phyloP scores from a whole-genome alignment of 2,888 invertebrate species.

The Palloptera scutellata region DNA sequence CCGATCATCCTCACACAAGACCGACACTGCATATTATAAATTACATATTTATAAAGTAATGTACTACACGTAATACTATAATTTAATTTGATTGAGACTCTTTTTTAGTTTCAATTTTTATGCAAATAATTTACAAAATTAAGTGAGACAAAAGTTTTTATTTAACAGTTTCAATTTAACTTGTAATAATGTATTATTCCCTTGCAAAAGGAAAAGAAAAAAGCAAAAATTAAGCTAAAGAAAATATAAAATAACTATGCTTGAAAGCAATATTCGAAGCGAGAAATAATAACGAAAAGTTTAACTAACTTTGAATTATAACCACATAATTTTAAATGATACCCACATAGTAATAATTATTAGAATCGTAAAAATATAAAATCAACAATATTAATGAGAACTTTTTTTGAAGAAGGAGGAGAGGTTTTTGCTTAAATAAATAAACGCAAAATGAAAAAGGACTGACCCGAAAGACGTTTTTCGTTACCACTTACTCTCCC shows the following conservation, averaged over 20 bases:
- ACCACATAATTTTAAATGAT: conserved; percentile 25
- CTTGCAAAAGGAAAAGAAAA: not conserved
- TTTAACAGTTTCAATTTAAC: conserved; percentile 1
- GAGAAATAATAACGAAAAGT: conserved; percentile 13
- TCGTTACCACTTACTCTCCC: conserved; percentile 9
- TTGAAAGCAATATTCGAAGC: conserved; percentile 1
- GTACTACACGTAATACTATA: too few species aligned
- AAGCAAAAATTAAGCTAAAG: not conserved
- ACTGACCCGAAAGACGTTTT: conserved; percentile 31
- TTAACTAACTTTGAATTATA: conserved; percentile 22
- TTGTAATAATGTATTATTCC: not conserved
- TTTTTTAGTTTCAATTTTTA: too few species aligned
- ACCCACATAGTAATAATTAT: conserved; percentile 21
- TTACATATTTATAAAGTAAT: too few species aligned
- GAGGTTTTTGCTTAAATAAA: conserved; percentile 22
- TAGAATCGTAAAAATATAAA: conserved; percentile 33
- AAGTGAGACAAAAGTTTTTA: conserved; percentile 8
- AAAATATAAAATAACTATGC: not conserved
- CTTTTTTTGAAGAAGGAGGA: conserved; percentile 35
- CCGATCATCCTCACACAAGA: too few species aligned
- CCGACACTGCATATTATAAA: too few species aligned
- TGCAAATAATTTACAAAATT: too few species aligned
- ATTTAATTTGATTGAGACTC: too few species aligned
- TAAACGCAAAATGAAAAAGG: conserved; percentile 13
- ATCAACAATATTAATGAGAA: conserved; percentile 26